Evolutionary conservation across 2,113 vertebrate genomes (phyloP).

Genomic region (Baryphthengus martii): DNA sequence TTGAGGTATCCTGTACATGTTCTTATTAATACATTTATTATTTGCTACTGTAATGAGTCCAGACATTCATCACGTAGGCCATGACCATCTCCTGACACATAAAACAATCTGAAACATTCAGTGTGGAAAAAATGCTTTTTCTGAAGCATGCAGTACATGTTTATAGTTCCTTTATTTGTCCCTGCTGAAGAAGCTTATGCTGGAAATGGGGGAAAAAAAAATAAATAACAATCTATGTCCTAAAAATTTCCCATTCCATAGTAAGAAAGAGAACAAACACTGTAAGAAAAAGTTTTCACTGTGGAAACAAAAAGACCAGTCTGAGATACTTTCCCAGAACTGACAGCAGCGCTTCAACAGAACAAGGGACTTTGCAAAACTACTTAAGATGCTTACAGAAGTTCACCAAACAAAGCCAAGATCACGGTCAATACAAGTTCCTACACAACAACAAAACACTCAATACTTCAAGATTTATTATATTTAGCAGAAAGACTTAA

Average conservation of each 20-base stretch:
- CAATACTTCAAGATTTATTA: neutral
- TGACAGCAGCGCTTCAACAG: neutral
- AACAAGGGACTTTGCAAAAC: neutral
- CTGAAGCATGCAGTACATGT: neutral
- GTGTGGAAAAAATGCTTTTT: neutral
- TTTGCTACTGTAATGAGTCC: neutral
- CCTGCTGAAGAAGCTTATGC: neutral
- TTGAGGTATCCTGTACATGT: neutral
- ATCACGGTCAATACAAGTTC: neutral
- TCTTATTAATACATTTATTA: neutral
- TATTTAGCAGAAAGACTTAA: neutral
- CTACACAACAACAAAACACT: neutral
- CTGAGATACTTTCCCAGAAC: neutral
- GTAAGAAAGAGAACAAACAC: neutral
- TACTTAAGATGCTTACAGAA: neutral
- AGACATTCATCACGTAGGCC: neutral
- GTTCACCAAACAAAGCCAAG: neutral
- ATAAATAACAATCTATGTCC: neutral
- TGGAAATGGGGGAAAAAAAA: neutral
- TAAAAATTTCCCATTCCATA: neutral
- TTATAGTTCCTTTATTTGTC: neutral
- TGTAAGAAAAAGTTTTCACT: neutral
- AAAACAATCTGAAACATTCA: neutral
- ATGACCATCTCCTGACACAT: neutral
- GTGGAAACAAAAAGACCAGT: neutral